These are phyloP conservation scores for Archivesica marissinica DNA, from an alignment of 1,140 invertebrate species.

Conservation along the genomic window DNA sequence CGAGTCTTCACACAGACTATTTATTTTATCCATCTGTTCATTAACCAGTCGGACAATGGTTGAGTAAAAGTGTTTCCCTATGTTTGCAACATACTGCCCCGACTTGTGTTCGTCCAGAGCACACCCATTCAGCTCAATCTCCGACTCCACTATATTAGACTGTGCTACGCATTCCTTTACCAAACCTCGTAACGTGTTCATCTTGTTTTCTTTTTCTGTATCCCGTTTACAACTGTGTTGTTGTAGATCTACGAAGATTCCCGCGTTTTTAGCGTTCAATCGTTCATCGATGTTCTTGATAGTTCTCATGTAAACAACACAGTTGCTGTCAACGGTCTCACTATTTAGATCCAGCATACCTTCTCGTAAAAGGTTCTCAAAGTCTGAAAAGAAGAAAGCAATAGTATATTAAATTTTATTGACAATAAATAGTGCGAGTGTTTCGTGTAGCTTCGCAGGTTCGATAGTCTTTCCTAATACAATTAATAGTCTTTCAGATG, in stretches of 20 bases:
- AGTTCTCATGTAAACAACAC: conserved; percentile 95
- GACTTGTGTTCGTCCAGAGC: conserved; percentile 91
- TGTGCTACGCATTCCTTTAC: conserved; percentile 64
- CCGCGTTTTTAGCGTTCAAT: conserved; percentile 91
- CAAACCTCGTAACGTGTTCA: conserved; percentile 91
- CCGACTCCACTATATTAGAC: conserved; percentile 66
- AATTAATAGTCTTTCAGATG: no score
- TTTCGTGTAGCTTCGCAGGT: no score
- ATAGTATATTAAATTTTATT: no score
- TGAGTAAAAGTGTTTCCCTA: conserved; percentile 89
- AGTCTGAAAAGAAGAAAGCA: conserved; percentile 54
- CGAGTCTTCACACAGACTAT: conserved; percentile 84
- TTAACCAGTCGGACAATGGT: conserved; percentile 91
- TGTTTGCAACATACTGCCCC: conserved; percentile 64
- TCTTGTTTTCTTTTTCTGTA: conserved; percentile 93
- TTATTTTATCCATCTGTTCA: conserved; percentile 72
- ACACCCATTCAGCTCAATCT: conserved; percentile 96
- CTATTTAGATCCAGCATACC: conserved; percentile 91
- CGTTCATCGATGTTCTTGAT: conserved; percentile 99
- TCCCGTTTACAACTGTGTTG: conserved; percentile 92
- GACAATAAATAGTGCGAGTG: no score
- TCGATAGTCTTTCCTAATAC: no score
- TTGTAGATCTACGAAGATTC: conserved; percentile 95
- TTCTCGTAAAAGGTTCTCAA: conserved; percentile 96
- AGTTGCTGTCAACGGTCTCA: conserved; percentile 97